A percentile compares a stretch with the other conserved stretches of the same genome.
Conservation (phyloP, 2,888 invertebrate genomes). For the Andrena hattorfiana region DNA sequence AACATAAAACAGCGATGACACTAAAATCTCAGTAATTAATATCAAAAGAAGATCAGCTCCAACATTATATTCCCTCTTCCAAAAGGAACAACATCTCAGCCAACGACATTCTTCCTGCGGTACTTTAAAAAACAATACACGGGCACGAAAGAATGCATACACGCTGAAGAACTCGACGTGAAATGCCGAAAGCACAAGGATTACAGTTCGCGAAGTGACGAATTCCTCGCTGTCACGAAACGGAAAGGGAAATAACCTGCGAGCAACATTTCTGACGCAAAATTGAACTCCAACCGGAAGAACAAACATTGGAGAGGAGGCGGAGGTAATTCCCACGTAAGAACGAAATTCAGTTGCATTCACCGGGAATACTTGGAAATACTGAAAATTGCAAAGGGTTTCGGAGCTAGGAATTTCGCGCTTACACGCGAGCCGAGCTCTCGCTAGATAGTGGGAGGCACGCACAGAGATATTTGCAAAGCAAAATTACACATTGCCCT, state of each 20-base stretch:
- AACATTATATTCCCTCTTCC: too few species aligned
- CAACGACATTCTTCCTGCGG: too few species aligned
- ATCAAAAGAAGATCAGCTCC: too few species aligned
- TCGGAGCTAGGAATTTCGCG: conserved; percentile 33
- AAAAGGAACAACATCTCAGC: too few species aligned
- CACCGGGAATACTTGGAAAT: conserved; percentile 37
- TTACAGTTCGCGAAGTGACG: not conserved
- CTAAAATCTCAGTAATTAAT: too few species aligned
- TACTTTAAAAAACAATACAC: too few species aligned
- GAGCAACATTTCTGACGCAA: conserved; percentile 17
- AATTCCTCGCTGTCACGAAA: not conserved
- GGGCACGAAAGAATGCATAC: too few species aligned
- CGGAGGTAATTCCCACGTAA: conserved; percentile 42
- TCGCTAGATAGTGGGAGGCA: not conserved
- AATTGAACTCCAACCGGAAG: conserved; percentile 28
- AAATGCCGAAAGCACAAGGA: not conserved
- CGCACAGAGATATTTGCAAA: conserved; percentile 10
- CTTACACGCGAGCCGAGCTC: conserved; percentile 39
- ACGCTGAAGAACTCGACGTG: not conserved
- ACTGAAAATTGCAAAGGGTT: conserved; percentile 44
- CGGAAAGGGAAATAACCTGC: not conserved
- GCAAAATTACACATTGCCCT: conserved; percentile 40
- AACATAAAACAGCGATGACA: too few species aligned
- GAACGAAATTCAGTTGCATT: conserved; percentile 28
- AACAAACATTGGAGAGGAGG: conserved; percentile 20